Evolutionary conservation across 2,888 invertebrate genomes (phyloP).

Genomic region (Melitaea athalia): DNA sequence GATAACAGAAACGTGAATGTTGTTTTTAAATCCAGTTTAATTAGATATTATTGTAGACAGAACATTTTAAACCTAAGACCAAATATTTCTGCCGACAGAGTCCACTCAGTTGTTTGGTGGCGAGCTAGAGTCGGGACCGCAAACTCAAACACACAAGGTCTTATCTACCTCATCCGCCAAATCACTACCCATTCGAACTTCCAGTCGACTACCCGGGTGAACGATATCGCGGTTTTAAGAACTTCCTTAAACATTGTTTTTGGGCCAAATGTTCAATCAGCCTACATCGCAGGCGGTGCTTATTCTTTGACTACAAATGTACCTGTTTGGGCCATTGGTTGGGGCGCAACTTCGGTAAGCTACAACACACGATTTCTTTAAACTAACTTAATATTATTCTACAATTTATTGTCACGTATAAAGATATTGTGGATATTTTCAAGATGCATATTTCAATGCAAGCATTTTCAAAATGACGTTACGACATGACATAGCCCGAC

Average conservation of each 20-base stretch:
- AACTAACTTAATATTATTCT: too few relatives aligned
- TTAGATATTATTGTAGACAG: too few relatives aligned
- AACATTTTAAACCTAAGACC: too few relatives aligned
- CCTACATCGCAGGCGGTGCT: slow-evolving; percentile 54
- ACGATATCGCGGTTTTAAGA: slow-evolving; percentile 61
- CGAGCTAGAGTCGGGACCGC: slow-evolving; percentile 62
- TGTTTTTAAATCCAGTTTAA: too few relatives aligned
- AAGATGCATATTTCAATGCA: too few relatives aligned
- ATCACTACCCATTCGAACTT: slow-evolving; percentile 58
- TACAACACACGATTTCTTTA: too few relatives aligned
- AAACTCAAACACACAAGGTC: slow-evolving; percentile 52
- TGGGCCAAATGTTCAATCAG: slow-evolving; percentile 48
- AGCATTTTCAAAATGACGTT: too few relatives aligned
- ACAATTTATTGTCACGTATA: too few relatives aligned
- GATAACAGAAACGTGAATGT: too few relatives aligned
- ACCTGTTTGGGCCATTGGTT: slow-evolving; percentile 61
- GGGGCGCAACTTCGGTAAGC: slow-evolving; percentile 59
- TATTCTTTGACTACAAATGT: slow-evolving; percentile 50
- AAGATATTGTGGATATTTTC: too few relatives aligned
- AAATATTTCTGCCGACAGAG: slow-evolving; percentile 43
- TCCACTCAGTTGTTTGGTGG: slow-evolving; percentile 54
- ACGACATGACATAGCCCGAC: too few relatives aligned
- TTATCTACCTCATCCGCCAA: slow-evolving; percentile 51
- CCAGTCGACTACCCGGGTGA: slow-evolving; percentile 44
- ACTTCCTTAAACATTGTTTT: slow-evolving; percentile 50